phyloP scores from a whole-genome alignment of 2,888 invertebrate genomes.

The Napeogenes sylphis region DNA sequence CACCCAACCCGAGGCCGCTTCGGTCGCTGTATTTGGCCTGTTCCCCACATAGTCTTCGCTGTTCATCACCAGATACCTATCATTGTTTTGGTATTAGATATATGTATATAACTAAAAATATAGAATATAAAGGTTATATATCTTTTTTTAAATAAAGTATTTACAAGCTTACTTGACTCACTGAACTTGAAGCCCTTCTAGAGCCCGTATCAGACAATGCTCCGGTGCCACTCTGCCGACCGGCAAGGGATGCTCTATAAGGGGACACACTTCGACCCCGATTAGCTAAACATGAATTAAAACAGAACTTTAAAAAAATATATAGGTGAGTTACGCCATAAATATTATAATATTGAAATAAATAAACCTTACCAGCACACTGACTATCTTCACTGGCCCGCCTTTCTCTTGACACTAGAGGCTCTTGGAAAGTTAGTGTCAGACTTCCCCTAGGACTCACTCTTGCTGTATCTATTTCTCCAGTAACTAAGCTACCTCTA shows the following conservation, averaged over 20 bases:
- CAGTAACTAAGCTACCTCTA: slow-evolving; percentile 62
- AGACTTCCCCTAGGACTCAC: slow-evolving; percentile 79
- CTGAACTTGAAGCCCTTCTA: slow-evolving; percentile 83
- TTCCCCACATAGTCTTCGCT: slow-evolving; percentile 81
- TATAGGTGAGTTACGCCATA: background rate
- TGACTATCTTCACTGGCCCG: slow-evolving; percentile 79
- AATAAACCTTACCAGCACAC: slow-evolving; percentile 60
- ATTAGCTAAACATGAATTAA: slow-evolving; percentile 37
- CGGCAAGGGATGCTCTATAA: slow-evolving; percentile 75
- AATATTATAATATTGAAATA: background rate
- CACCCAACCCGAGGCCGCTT: slow-evolving; percentile 64
- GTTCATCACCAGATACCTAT: slow-evolving; percentile 85
- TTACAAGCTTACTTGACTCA: slow-evolving; percentile 80
- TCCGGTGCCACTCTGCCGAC: slow-evolving; percentile 62
- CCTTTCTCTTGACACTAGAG: slow-evolving; percentile 73
- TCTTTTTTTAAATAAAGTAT: background rate
- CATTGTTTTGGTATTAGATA: background rate
- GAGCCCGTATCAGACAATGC: slow-evolving; percentile 79
- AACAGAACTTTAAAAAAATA: slow-evolving; percentile 2
- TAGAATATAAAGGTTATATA: no score
- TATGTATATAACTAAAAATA: background rate
- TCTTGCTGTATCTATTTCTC: slow-evolving; percentile 57
- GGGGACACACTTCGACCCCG: slow-evolving; percentile 77
- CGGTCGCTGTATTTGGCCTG: slow-evolving; percentile 77
- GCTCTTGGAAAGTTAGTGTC: slow-evolving; percentile 80